Percentiles rank a stretch among this genome's conserved stretches.
Conservation (phyloP, 2,888 invertebrate species). For the Polymixis flavicincta region DNA sequence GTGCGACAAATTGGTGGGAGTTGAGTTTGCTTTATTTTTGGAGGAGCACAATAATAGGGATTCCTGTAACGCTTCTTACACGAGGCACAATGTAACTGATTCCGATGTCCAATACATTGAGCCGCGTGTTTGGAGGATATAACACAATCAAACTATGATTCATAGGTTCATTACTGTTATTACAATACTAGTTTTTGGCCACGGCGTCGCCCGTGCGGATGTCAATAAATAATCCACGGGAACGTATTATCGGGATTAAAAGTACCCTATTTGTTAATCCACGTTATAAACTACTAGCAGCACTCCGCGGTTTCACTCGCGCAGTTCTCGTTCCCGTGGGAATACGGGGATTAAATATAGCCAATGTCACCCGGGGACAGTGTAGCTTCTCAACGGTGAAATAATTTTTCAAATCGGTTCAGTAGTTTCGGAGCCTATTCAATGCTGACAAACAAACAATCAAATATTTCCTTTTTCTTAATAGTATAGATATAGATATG, state of each 20-base stretch:
- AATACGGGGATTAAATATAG: too few species aligned
- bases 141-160: not conserved
- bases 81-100: not conserved
- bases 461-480: too few species aligned
- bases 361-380: too few species aligned
- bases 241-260: not conserved
- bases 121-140: not conserved
- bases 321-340: too few species aligned
- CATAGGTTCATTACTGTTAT: too few species aligned
- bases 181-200: not conserved
- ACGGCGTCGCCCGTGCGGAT: not conserved
- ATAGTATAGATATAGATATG: too few species aligned
- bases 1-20: not conserved
- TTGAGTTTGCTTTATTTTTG: constrained; percentile 7
- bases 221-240: not conserved
- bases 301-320: too few species aligned
- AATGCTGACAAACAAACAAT: too few species aligned
- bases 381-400: too few species aligned
- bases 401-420: too few species aligned
- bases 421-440: too few species aligned
- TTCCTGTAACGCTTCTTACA: not conserved
- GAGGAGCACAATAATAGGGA: not conserved
- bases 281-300: not conserved
- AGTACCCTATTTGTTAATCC: not conserved
- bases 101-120: not conserved